Percentiles rank a stretch among this genome's conserved stretches.
These are phyloP conservation scores for Dasypus novemcinctus DNA, from an alignment of 2,113 vertebrate species.

Conservation along the genomic window DNA sequence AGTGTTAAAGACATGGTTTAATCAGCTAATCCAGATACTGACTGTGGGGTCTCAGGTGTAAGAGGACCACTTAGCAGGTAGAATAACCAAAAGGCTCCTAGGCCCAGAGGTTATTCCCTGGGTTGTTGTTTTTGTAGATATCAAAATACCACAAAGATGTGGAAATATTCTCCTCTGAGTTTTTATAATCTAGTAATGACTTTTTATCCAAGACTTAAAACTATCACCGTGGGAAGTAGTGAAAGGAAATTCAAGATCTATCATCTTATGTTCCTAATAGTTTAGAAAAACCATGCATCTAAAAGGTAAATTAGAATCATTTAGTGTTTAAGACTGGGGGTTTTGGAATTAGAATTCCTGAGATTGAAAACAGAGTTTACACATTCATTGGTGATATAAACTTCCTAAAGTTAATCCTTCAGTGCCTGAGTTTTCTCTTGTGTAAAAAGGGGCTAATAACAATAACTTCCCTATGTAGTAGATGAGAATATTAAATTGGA, in stretches of 20 bases:
- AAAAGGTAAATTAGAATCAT: slow-evolving; percentile 2
- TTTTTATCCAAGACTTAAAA: not conserved
- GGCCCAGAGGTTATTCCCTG: not conserved
- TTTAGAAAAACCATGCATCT: slow-evolving; percentile 40
- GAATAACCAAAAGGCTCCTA: slow-evolving; percentile 30
- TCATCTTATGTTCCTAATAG: not conserved
- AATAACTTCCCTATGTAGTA: too few relatives aligned
- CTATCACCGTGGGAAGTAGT: not conserved
- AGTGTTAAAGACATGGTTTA: not conserved
- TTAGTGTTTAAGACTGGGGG: not conserved
- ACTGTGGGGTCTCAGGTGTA: not conserved
- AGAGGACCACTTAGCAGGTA: not conserved
- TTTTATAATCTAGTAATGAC: not conserved
- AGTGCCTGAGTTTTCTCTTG: not conserved
- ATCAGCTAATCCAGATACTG: not conserved
- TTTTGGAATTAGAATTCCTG: not conserved
- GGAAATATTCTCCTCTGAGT: not conserved
- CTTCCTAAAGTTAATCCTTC: not conserved
- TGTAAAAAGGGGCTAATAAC: not conserved
- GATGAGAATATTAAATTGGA: not conserved
- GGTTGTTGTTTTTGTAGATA: not conserved
- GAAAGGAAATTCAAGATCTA: not conserved
- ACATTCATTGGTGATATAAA: not conserved
- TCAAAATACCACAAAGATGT: not conserved
- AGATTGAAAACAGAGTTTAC: not conserved